Percentiles rank a stretch among this genome's conserved stretches.
phyloP scores from a whole-genome alignment of 1,140 invertebrate genomes.

The Drosophila arizonae region DNA sequence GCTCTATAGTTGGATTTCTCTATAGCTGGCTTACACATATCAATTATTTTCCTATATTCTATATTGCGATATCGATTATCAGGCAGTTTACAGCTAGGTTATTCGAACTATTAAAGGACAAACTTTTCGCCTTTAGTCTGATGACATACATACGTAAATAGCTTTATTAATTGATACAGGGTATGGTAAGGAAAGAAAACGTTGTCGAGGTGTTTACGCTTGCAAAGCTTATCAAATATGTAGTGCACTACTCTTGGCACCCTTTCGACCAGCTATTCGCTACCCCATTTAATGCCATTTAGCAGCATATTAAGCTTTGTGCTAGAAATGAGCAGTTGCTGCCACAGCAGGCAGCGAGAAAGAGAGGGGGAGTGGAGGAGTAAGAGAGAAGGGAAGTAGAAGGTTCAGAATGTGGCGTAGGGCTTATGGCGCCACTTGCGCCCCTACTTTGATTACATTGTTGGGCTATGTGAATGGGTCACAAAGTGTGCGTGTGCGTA shows the following conservation, averaged over 20 bases:
- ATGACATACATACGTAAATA: background rate
- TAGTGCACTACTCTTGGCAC: conserved; percentile 29
- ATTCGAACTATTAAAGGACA: too few species aligned
- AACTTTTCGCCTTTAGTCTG: background rate
- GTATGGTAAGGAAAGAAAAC: conserved; percentile 27
- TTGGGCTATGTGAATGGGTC: conserved; percentile 25
- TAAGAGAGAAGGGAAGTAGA: background rate
- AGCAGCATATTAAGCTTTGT: conserved; percentile 79
- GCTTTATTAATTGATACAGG: background rate
- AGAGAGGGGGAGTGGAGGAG: too few species aligned
- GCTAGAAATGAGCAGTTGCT: conserved; percentile 71
- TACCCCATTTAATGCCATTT: conserved; percentile 68
- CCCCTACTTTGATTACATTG: conserved; percentile 62
- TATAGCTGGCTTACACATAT: too few species aligned
- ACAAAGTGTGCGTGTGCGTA: background rate
- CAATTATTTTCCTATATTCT: too few species aligned
- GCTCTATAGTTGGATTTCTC: too few species aligned
- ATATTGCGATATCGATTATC: too few species aligned
- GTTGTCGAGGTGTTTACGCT: conserved; percentile 71
- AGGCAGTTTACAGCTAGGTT: too few species aligned
- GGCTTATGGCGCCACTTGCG: conserved; percentile 2
- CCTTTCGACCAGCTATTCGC: background rate
- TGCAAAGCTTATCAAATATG: conserved; percentile 63
- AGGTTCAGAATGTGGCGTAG: conserved; percentile 10
- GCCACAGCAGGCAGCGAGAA: too few species aligned